Base-by-base conservation (phyloP, 2,113 vertebrate genomes). In the Ramphastos sulfuratus region DNA sequence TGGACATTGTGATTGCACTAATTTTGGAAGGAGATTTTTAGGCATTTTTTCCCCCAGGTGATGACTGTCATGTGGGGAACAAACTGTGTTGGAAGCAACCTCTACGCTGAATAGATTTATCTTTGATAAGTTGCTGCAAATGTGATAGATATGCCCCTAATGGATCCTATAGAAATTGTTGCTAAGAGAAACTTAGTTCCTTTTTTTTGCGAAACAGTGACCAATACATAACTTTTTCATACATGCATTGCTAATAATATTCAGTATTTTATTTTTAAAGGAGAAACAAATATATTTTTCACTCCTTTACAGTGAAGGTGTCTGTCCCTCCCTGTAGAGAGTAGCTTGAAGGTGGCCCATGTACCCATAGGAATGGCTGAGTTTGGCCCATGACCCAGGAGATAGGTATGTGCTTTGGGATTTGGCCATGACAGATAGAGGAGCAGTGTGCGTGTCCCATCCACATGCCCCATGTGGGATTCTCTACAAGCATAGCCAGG, bases 391-490 rank as follows among this genome's bases (percentile, higher is more conserved):
- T 44, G n/a, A 72, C 25, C 25, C 7, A 21, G 12, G 31, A n/a
- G 37, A 15, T 14, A 17, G 28, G 19, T 37, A 42, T 54, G 33
- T 0, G 12, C 25, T 83, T 70, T 42, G 28, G 37, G 23, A 72
- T 87, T 71, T 60, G 66, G 37, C 52, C 33, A 5, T 1, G 1
- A 33, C 21, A 27, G 23, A 17, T 0, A 17, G 4, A 39, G 31
- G 7, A 59, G 60, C 52, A 8, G 15, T 3, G 17, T 11, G 37
- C 10, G 30, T 27, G 52, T n/a, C 60, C 35, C 35, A 33, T 69
- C n/a, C 37, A 6, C 1, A 0, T 70, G 44, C 39, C 25, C 1
- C 0, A 14, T 16, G 9, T 64, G 33, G 9, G 33, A 24, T 35
- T 24, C 23, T 61, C 37, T 71, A 10, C 24, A n/a, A 67, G 76